Evolutionary conservation across 2,888 invertebrate genomes (phyloP), one percentile per base, ranked within the genome.

Genomic region (Nemapogon koenigi): DNA sequence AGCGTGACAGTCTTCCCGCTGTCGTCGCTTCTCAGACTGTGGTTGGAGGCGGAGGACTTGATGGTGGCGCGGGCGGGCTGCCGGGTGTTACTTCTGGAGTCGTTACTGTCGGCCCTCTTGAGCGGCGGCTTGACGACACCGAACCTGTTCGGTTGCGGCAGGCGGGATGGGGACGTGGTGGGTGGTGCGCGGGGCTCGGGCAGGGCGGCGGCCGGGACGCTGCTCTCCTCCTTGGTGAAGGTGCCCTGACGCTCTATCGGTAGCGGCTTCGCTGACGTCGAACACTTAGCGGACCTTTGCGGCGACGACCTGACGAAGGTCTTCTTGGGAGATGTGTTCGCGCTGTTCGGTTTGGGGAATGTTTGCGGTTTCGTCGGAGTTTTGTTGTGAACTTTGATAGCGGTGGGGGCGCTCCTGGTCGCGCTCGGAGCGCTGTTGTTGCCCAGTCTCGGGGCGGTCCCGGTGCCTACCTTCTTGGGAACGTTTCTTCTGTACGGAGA

Each of bases 181-280:
- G 30, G 44, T 10, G 61, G 52, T 8, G 45, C 55, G 16, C 51
- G 47, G 46, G 57, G 70, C 19, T 65, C 68, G 1, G 66, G 71
- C 30, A 70, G 50, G 40, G 70, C 63, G 48, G 63, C 62, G 1
- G 75, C 52, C 1, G 70, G 66, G 1, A 75, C 63, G 0, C 64
- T 59, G 45, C 75, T 73, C 26, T 91, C 91, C 50, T 94, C 94
- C 66, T 94, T 95, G 0, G 93, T 91, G 58, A 96, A 96, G 0
- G 96, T 96, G 10, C 93, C 93, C 63, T 96, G 94, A 17, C 95
- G 82, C 47, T 90, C 90, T 22, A 90, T 60, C 0, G 83, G 81
- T 37, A 81, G 57, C 1, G 82, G 76, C 46, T 71, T 76, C 4
- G 58, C 50, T 6, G 62, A 56, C 14, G 53, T 50, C 2, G 61